Evolutionary conservation across 2,888 invertebrate genomes (phyloP).

Genomic region (Ennomos quercinarius): DNA sequence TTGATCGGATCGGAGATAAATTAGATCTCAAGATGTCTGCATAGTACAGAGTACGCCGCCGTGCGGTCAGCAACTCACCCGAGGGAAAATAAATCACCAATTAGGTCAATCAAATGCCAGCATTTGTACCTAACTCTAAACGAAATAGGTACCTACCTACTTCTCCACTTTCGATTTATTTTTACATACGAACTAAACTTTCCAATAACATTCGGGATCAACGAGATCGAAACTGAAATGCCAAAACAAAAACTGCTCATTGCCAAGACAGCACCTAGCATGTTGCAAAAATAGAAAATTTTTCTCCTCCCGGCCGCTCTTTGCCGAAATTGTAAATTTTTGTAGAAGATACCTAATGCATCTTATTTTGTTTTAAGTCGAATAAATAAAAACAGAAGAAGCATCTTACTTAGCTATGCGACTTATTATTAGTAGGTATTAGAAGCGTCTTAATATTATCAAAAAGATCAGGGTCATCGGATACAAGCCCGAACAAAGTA

Average conservation of each 20-base stretch:
- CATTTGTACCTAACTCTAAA: conserved; percentile 21
- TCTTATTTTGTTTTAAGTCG: too few species aligned
- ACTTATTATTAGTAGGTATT: too few species aligned
- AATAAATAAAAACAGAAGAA: conserved; percentile 1
- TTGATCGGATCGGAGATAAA: conserved; percentile 76
- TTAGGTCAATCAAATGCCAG: conserved; percentile 83
- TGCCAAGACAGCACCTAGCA: conserved; percentile 23
- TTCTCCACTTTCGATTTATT: conserved; percentile 34
- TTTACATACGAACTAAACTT: conserved; percentile 42
- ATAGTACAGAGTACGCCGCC: conserved; percentile 46
- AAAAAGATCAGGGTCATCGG: conserved; percentile 26
- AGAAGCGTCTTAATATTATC: conserved; percentile 13
- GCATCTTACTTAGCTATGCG: too few species aligned
- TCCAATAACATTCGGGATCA: conserved; percentile 46
- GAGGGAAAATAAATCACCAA: conserved; percentile 83
- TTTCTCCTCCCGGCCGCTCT: conserved; percentile 13
- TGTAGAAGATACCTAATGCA: conserved; percentile 16
- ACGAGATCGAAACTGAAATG: conserved; percentile 25
- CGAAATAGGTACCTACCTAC: conserved; percentile 12
- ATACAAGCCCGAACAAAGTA: conserved; percentile 7
- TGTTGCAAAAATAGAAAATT: conserved; percentile 26
- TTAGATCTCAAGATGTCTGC: conserved; percentile 80
- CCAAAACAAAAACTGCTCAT: conserved; percentile 26
- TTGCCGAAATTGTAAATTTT: conserved; percentile 22
- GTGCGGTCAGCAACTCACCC: conserved; percentile 66